These are phyloP conservation scores for Nymphicus hollandicus DNA, from an alignment of 2,113 vertebrate genomes.

Conservation along the genomic window DNA sequence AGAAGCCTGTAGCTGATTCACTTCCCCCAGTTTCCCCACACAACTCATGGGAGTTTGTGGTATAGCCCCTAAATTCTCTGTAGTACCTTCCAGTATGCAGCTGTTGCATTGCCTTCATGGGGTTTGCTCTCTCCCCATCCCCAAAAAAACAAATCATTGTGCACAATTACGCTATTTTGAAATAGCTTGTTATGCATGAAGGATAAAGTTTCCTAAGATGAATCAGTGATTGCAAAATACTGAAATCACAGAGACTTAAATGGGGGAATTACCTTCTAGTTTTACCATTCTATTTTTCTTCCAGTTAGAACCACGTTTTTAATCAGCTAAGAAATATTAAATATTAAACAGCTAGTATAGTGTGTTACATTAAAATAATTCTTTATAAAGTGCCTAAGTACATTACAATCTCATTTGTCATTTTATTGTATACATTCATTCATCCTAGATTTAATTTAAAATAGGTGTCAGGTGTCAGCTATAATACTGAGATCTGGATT, in stretches of 20 bases:
- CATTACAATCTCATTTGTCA: background rate
- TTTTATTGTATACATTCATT: constrained; percentile 12
- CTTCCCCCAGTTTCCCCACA: background rate
- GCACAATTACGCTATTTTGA: background rate
- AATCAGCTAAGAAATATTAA: constrained; percentile 17
- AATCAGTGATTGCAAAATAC: background rate
- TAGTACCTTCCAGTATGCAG: background rate
- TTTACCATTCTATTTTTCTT: constrained; percentile 40
- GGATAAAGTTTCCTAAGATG: background rate
- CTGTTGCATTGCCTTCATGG: background rate
- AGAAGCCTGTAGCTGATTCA: background rate
- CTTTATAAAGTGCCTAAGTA: background rate
- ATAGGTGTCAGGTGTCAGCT: background rate
- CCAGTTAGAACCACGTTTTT: constrained; percentile 25
- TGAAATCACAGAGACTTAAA: background rate
- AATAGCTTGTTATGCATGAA: background rate
- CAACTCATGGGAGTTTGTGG: background rate
- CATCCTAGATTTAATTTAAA: background rate
- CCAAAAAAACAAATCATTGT: background rate
- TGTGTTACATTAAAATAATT: constrained; percentile 1
- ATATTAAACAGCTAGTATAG: constrained; percentile 9
- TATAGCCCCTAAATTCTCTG: background rate
- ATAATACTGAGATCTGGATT: background rate
- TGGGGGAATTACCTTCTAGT: background rate
- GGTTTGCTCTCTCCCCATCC: background rate